Evolutionary conservation across 2,888 invertebrate species (phyloP), one percentile per base, ranked within the genome.

Genomic region (Mallateleia sp.): DNA sequence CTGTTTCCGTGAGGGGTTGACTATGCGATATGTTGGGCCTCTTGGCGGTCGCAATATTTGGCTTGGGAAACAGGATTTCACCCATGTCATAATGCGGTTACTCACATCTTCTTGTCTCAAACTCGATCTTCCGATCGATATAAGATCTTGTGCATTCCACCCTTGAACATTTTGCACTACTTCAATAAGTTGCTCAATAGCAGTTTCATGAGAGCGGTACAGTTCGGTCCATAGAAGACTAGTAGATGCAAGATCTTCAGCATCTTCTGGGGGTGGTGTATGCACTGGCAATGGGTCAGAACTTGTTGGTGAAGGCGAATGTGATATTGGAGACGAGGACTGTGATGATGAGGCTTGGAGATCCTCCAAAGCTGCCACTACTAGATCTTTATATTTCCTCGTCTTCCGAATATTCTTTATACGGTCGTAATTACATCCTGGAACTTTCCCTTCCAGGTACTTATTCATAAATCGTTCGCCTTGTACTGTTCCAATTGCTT

Each of bases 381-480:
- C 66, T 14, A 77, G 56, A 14, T 47, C 28, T 56, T 66, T 64
- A 32, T 66, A 77, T 0, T 25, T 32, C 20, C 8, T 18, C 2
- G n/a, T 24, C 14, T 34, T 14, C 0, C 78, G 7, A 0, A 47
- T 22, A 14, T 60, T 64, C 32, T 80, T 80, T 25, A 80, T 64
- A 11, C 42, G 0, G n/a, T 80, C 80, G 2, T 71, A 42, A 0
- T 71, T 62, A 1, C 80, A 52, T 1, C 25, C 24, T 5, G 56
- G 60, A 1, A 18, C 8, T 15, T n/a, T 1, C 3, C 24, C 0
- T 1, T 64, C 9, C 14, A 77, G 56, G 22, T 67, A 22, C n/a
- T 71, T 9, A 24, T 80, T 69, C 9, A 79, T 50, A n/a, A 78
- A 78, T 5, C 58, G 15, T 0, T n/a, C 67, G 18, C 54, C 47